Percentiles rank a stretch among this genome's conserved stretches.
Evolutionary conservation across 2,797 vertebrate species (phyloP).

Genomic region (Loriculus beryllinus): DNA sequence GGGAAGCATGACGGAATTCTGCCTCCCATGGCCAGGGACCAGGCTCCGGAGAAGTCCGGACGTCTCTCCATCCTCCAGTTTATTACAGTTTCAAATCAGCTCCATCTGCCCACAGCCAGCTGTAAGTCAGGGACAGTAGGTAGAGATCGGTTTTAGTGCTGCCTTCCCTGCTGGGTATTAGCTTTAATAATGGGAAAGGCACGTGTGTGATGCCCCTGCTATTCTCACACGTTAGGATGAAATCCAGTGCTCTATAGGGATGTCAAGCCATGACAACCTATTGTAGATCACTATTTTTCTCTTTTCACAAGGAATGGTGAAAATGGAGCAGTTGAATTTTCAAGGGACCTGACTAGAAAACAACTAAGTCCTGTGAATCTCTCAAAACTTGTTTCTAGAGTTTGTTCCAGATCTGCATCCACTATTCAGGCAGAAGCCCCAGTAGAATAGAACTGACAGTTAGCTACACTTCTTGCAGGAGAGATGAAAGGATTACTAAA

Average conservation of each 20-base stretch:
- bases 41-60: conserved; percentile 50
- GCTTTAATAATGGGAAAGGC: conserved; percentile 62
- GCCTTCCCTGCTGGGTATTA: conserved; percentile 68
- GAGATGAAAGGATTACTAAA: neutral
- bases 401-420: neutral
- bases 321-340: neutral
- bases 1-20: conserved; percentile 76
- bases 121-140: conserved; percentile 46
- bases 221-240: conserved; percentile 28
- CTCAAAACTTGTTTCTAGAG: neutral
- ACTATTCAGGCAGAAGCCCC: neutral
- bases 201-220: conserved; percentile 58
- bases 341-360: neutral
- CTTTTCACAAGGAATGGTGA: neutral
- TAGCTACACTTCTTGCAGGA: neutral
- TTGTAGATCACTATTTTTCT: neutral
- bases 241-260: conserved; percentile 6
- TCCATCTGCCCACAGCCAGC: conserved; percentile 73
- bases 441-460: neutral
- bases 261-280: conserved; percentile 34
- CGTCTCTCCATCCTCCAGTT: conserved; percentile 38
- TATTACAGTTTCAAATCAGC: conserved; percentile 73
- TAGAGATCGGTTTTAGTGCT: conserved; percentile 21
- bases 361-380: neutral
- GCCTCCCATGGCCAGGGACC: conserved; percentile 70